These are phyloP conservation scores for Peucedramus taeniatus DNA, from an alignment of 2,113 vertebrate genomes.

Conservation along the genomic window DNA sequence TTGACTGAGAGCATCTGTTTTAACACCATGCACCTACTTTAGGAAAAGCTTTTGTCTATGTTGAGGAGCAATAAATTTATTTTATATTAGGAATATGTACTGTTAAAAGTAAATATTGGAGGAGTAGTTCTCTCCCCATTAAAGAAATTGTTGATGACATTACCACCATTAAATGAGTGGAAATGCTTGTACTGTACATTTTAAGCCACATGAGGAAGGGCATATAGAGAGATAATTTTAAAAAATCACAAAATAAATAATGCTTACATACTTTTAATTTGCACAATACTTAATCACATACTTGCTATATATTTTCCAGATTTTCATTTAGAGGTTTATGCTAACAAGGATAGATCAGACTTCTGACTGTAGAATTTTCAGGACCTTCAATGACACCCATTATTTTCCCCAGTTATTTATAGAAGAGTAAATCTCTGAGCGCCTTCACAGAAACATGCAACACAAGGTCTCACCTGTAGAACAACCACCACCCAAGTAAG, in stretches of 20 bases:
- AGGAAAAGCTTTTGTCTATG: background rate
- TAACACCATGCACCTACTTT: background rate
- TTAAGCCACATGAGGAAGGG: background rate
- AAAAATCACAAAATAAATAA: background rate
- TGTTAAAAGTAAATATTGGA: background rate
- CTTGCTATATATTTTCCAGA: background rate
- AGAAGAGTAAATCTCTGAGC: background rate
- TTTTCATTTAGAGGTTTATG: background rate
- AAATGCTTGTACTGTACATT: background rate
- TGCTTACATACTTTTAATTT: background rate
- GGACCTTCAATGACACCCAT: background rate
- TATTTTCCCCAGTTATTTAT: background rate
- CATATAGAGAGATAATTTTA: background rate
- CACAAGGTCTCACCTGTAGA: slow-evolving; percentile 83
- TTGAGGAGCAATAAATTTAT: background rate
- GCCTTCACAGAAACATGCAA: background rate
- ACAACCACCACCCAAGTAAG: slow-evolving; percentile 91
- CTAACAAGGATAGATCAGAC: background rate
- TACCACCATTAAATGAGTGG: background rate
- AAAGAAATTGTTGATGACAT: background rate
- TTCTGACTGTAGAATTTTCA: background rate
- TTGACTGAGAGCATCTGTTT: background rate
- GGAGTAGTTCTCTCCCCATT: background rate
- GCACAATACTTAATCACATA: background rate
- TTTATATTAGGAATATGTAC: background rate